These are phyloP conservation scores for Archaeoteleia sp. DNA, from an alignment of 2,888 invertebrate species.

Conservation along the genomic window DNA sequence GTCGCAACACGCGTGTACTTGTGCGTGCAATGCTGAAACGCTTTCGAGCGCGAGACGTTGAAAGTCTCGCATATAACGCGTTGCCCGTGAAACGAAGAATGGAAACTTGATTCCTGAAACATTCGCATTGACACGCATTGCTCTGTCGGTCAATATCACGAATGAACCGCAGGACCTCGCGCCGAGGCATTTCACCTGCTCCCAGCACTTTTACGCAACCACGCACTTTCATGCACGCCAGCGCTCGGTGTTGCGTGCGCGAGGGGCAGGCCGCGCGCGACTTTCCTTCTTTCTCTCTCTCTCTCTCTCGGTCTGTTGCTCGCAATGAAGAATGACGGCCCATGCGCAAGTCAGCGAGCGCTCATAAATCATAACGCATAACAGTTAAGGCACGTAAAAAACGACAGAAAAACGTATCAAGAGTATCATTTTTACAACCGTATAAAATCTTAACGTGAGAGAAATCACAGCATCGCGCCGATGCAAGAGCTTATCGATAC, in stretches of 20 bases:
- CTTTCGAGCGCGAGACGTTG: too few species aligned
- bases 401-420: slow-evolving; percentile 39
- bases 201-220: slow-evolving; percentile 41
- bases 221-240: slow-evolving; percentile 43
- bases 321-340: slow-evolving; percentile 1
- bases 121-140: slow-evolving; percentile 42
- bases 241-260: too few species aligned
- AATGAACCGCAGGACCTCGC: slow-evolving; percentile 33
- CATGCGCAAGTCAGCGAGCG: slow-evolving; percentile 21
- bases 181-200: slow-evolving; percentile 36
- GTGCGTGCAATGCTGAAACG: too few species aligned
- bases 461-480: too few species aligned
- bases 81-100: slow-evolving; percentile 8
- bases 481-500: too few species aligned
- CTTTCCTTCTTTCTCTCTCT: not conserved
- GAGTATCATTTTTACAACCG: slow-evolving; percentile 28
- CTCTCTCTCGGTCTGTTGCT: slow-evolving; percentile 6
- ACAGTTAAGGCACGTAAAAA: slow-evolving; percentile 40
- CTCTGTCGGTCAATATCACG: slow-evolving; percentile 50
- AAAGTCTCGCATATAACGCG: too few species aligned
- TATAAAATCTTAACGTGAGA: slow-evolving; percentile 35
- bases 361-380: slow-evolving; percentile 39
- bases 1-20: too few species aligned
- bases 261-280: slow-evolving; percentile 9
- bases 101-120: slow-evolving; percentile 9